Percentiles rank a stretch among this genome's conserved stretches.
Evolutionary conservation across 1,140 invertebrate genomes (phyloP).

Genomic region (Coenobita brevimanus): DNA sequence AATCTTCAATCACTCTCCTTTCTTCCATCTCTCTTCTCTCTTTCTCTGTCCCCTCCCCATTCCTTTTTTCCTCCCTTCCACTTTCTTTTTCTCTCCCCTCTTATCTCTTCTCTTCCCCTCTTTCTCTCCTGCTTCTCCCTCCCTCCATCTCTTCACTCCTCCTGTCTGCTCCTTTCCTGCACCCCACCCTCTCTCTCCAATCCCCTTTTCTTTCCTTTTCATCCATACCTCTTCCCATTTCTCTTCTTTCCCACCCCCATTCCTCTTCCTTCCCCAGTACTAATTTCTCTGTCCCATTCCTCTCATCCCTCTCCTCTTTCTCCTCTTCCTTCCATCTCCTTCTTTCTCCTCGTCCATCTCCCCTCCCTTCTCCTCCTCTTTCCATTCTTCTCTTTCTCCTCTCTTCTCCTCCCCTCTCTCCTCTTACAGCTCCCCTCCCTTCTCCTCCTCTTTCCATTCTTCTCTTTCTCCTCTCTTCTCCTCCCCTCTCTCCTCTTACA

Average conservation of each 20-base stretch:
- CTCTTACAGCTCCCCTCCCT: not conserved
- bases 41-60: not conserved
- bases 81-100: not conserved
- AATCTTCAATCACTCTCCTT: slow-evolving; percentile 9
- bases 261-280: not conserved
- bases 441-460: not conserved
- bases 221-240: not conserved
- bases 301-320: no score
- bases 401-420: not conserved
- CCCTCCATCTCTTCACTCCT: not conserved
- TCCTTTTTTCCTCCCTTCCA: not conserved
- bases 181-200: not conserved
- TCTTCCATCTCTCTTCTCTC: no score
- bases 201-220: not conserved
- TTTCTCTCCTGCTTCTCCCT: no score
- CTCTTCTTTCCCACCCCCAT: not conserved
- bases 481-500: not conserved
- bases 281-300: no score
- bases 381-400: not conserved
- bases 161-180: not conserved
- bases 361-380: no score
- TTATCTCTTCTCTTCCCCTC: slow-evolving; percentile 11
- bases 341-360: no score
- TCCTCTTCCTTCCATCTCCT: no score
- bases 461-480: not conserved